Conservation (phyloP, 2,888 invertebrate species). For the Drosophila ezoana region DNA sequence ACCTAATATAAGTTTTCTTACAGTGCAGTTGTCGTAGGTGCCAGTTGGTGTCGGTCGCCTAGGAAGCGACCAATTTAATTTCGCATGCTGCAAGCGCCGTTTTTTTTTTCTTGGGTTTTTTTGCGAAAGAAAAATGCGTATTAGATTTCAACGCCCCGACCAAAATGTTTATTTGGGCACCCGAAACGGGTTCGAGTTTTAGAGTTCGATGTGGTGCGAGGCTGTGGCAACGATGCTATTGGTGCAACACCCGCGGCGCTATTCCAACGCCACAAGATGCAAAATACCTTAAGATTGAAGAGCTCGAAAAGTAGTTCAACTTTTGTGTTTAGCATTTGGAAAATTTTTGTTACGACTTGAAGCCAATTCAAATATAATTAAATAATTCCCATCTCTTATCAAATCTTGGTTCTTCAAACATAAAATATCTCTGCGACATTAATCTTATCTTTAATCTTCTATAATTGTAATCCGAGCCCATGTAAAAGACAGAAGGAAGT, state of each 20-base stretch:
- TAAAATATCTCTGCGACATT: too few species aligned
- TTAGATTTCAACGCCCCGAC: conserved; percentile 65
- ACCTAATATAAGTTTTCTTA: not conserved
- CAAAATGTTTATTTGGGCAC: conserved; percentile 36
- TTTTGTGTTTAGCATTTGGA: not conserved
- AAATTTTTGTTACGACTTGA: not conserved
- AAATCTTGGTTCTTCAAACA: too few species aligned
- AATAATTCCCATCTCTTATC: too few species aligned
- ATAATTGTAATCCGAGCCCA: too few species aligned
- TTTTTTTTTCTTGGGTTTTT: conserved; percentile 7
- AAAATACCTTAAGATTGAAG: conserved; percentile 3
- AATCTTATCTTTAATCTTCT: too few species aligned
- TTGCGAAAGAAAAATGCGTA: conserved; percentile 60
- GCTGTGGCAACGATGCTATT: conserved; percentile 36
- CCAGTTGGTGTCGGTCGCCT: conserved; percentile 15
- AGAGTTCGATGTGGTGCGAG: conserved; percentile 20
- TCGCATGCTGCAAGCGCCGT: conserved; percentile 36
- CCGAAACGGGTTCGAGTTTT: conserved; percentile 58
- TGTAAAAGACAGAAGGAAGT: too few species aligned
- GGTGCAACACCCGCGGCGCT: conserved; percentile 68
- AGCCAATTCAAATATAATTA: too few species aligned
- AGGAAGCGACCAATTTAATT: conserved; percentile 63
- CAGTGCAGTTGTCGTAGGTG: conserved; percentile 7
- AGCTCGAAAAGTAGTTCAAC: not conserved
- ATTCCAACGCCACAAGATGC: conserved; percentile 48